phyloP scores from a whole-genome alignment of 2,797 vertebrate species.

The Xyrichtys novacula region DNA sequence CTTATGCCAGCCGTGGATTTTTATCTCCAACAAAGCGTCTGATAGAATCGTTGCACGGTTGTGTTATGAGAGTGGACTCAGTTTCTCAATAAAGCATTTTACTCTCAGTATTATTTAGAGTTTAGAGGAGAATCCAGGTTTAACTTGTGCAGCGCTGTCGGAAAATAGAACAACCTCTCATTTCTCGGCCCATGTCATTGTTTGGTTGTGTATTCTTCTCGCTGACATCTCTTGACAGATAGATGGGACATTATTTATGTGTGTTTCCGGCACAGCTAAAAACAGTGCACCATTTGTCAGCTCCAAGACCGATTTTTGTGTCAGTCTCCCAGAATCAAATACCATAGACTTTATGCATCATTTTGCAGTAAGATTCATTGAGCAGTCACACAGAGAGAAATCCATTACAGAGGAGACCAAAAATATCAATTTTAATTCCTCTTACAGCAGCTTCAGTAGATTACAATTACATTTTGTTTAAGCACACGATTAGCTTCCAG shows the following conservation, averaged over 20 bases:
- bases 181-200: constrained; percentile 14
- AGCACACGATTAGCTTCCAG: constrained; percentile 22
- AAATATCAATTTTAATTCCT: constrained; percentile 37
- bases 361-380: constrained; percentile 20
- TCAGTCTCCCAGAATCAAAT: constrained; percentile 29
- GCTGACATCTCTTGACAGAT: constrained; percentile 24
- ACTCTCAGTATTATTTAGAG: constrained; percentile 1
- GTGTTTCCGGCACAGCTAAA: constrained; percentile 29
- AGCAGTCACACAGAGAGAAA: constrained; percentile 32
- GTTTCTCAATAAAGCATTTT: neutral
- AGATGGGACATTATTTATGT: constrained; percentile 12
- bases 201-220: constrained; percentile 12
- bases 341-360: neutral
- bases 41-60: constrained; percentile 2
- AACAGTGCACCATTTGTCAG: constrained; percentile 24
- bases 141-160: neutral
- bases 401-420: constrained; percentile 31
- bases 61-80: neutral
- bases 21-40: constrained; percentile 15
- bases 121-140: constrained; percentile 4
- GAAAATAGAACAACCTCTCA: neutral
- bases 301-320: constrained; percentile 24
- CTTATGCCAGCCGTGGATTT: constrained; percentile 9
- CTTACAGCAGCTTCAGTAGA: constrained; percentile 31
- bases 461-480: constrained; percentile 42